phyloP scores from a whole-genome alignment of 64 coral and sea anemone genomes.

The Pocillopora damicornis region DNA sequence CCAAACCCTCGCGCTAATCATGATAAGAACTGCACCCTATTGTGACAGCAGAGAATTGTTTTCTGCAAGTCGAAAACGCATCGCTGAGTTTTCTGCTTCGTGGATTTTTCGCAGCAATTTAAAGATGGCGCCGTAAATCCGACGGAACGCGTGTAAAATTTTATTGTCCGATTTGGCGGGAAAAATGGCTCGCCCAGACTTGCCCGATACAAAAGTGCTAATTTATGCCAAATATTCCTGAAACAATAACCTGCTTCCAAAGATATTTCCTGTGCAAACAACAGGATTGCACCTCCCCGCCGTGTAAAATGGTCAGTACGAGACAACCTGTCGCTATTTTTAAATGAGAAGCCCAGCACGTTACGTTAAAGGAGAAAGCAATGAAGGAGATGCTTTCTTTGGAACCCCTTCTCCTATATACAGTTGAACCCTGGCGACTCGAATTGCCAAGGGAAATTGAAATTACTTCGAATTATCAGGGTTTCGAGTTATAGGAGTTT shows the following conservation, averaged over 20 bases:
- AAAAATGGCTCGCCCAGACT: conserved; percentile 10
- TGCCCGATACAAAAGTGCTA: background rate
- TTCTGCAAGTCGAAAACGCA: background rate
- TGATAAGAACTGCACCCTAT: background rate
- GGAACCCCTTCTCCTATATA: no score
- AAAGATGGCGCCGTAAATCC: background rate
- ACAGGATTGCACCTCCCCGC: background rate
- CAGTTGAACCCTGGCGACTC: no score
- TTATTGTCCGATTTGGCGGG: conserved; percentile 14
- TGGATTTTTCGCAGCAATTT: background rate
- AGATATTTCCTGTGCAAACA: background rate
- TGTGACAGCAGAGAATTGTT: background rate
- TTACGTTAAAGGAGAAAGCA: no score
- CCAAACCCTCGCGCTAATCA: background rate
- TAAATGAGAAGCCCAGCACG: no score
- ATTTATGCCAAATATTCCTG: background rate
- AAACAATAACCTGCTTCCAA: background rate
- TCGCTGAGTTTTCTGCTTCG: background rate
- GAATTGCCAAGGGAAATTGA: no score
- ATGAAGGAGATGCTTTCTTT: no score
- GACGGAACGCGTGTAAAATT: background rate
- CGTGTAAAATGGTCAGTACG: no score
- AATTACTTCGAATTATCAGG: no score
- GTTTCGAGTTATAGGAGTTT: no score
- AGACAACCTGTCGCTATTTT: no score